A percentile compares a stretch with the other conserved stretches of the same genome.
phyloP scores from a whole-genome alignment of 1,140 invertebrate species.

The Monochamus saltuarius region DNA sequence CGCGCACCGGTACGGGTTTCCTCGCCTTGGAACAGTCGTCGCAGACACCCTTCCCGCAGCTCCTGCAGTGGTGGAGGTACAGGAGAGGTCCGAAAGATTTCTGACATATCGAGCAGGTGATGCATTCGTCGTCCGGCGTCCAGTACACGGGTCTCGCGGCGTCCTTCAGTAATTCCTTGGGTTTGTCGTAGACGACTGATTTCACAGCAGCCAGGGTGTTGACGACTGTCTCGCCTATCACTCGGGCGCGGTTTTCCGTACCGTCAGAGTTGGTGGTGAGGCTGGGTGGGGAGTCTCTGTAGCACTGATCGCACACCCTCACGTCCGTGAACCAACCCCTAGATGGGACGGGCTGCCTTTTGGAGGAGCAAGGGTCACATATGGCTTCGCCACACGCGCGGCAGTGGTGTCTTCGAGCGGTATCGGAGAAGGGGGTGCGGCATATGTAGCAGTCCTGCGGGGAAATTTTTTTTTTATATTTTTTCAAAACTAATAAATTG shows the following conservation, averaged over 20 bases:
- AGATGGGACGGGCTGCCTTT: slow-evolving; percentile 62
- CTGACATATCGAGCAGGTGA: slow-evolving; percentile 67
- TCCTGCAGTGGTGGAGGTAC: slow-evolving; percentile 73
- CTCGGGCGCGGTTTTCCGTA: slow-evolving; percentile 59
- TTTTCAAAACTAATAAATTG: no score
- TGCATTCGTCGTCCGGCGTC: slow-evolving; percentile 73
- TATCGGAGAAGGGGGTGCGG: slow-evolving; percentile 56
- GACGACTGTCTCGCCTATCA: slow-evolving; percentile 65
- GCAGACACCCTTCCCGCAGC: slow-evolving; percentile 72
- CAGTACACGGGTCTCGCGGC: slow-evolving; percentile 78
- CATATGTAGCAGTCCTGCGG: slow-evolving; percentile 67
- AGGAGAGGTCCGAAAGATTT: slow-evolving; percentile 58
- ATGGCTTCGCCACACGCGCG: slow-evolving; percentile 75
- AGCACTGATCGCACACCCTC: slow-evolving; percentile 69
- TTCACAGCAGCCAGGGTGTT: slow-evolving; percentile 60
- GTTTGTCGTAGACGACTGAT: slow-evolving; percentile 42
- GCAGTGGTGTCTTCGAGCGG: slow-evolving; percentile 75
- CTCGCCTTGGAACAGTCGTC: slow-evolving; percentile 63
- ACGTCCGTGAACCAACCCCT: slow-evolving; percentile 66
- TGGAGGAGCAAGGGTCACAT: slow-evolving; percentile 65
- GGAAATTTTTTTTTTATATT: no score
- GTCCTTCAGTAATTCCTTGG: slow-evolving; percentile 69
- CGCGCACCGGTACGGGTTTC: slow-evolving; percentile 65
- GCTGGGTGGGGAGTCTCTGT: slow-evolving; percentile 47
- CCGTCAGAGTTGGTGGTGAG: slow-evolving; percentile 32